Evolutionary conservation across 1,140 invertebrate genomes (phyloP).

Genomic region (Telenomus remus): DNA sequence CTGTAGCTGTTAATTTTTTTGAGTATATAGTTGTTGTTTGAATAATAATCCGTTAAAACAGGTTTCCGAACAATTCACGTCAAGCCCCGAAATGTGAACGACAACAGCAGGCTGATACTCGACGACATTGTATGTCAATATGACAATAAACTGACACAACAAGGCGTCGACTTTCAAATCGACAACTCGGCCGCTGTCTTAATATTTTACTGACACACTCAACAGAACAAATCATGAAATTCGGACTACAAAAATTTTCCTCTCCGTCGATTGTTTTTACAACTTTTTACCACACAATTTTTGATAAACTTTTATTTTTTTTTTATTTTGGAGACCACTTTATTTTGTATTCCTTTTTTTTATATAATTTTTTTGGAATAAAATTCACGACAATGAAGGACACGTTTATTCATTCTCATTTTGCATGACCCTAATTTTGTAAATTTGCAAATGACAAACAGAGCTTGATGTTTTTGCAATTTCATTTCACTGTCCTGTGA

Average conservation of each 20-base stretch:
- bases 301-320: constrained; percentile 6
- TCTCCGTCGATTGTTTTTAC: too few relatives aligned
- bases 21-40: not conserved
- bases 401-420: constrained; percentile 17
- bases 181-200: constrained; percentile 64
- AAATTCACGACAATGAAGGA: constrained; percentile 13
- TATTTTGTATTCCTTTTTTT: too few relatives aligned
- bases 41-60: constrained; percentile 28
- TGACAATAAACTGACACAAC: constrained; percentile 64
- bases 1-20: not conserved
- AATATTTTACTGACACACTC: constrained; percentile 42
- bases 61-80: constrained; percentile 70
- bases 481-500: too few relatives aligned
- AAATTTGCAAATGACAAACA: too few relatives aligned
- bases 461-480: too few relatives aligned
- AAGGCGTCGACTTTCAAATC: constrained; percentile 70
- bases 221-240: not conserved
- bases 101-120: constrained; percentile 62
- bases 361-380: constrained; percentile 13
- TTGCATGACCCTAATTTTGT: too few relatives aligned
- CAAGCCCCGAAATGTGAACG: constrained; percentile 67
- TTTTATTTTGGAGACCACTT: too few relatives aligned
- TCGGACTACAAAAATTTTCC: not conserved
- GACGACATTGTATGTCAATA: constrained; percentile 67
- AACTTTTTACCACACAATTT: too few relatives aligned